These are phyloP conservation scores for Telenomus remus DNA, from an alignment of 1,140 invertebrate genomes.

Conservation along the genomic window DNA sequence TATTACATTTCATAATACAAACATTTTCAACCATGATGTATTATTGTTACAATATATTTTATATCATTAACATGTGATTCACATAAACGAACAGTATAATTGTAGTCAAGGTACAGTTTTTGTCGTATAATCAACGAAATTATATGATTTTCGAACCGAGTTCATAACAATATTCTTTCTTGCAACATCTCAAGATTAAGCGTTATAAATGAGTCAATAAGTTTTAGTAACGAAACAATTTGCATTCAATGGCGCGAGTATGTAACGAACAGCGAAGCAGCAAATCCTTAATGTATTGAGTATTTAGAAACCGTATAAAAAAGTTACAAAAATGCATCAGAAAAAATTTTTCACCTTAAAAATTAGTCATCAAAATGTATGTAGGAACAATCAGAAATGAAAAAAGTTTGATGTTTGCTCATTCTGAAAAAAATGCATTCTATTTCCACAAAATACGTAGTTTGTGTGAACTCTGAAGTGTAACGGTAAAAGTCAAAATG, in stretches of 20 bases:
- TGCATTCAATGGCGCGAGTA: not conserved
- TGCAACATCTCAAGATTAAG: constrained; percentile 1
- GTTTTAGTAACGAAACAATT: not conserved
- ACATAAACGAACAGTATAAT: constrained; percentile 13
- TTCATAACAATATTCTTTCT: constrained; percentile 27
- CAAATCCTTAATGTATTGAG: constrained; percentile 1
- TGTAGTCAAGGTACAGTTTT: constrained; percentile 16
- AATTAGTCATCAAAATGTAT: constrained; percentile 3
- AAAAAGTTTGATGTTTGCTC: constrained; percentile 34
- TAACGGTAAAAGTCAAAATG: constrained; percentile 38
- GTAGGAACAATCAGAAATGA: constrained; percentile 9
- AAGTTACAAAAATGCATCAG: constrained; percentile 5
- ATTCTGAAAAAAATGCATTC: constrained; percentile 3
- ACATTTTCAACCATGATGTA: constrained; percentile 24
- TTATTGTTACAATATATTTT: constrained; percentile 14
- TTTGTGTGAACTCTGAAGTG: constrained; percentile 28
- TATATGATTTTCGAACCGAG: constrained; percentile 10
- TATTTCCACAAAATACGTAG: constrained; percentile 15
- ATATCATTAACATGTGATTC: constrained; percentile 23
- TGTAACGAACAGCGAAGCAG: no score
- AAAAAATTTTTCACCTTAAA: constrained; percentile 11
- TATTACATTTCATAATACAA: constrained; percentile 29
- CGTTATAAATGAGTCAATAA: not conserved
- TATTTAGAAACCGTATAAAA: constrained; percentile 12
- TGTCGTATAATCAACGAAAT: constrained; percentile 14